Base-by-base conservation (phyloP, 1,140 invertebrate genomes). In the Danaus melanippus region DNA sequence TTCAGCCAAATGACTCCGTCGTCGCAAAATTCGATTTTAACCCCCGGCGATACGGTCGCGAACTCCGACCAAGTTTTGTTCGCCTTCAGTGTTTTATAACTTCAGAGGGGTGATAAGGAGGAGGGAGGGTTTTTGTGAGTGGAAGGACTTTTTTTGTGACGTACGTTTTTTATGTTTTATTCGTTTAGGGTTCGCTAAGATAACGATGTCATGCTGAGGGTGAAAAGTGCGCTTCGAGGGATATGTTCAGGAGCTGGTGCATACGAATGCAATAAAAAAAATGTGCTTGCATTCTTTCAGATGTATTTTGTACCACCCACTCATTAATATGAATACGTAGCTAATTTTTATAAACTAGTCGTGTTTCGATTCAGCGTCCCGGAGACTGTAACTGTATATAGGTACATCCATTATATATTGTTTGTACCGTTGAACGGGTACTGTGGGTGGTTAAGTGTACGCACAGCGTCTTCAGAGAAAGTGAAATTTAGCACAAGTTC, bases 401-500 rank as follows among this genome's bases (percentile, higher is more conserved):
- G n/a, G n/a, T n/a, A 32, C 21, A 32, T 32, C 4, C 21, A 8
- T 32, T 32, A 32, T 32, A 32, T 32, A 32, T 32, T 32, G 21
- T 32, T 32, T 32, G 21, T 32, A 67, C 9, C 50, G 51, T 63
- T 64, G 66, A 47, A 67, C 60, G 70, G 71, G 69, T 52, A 57
- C 51, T 53, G 76, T 76, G 79, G 80, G 80, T 70, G 79, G 76
- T 61, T 83, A 77, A 76, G 71, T 81, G 71, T 78, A 86, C 83
- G 79, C 80, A 84, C 74, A 83, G 63, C 79, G 74, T 86, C 84
- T 84, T 84, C 73, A 76, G 75, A 80, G 84, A 86, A 86, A 86
- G 84, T 84, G 84, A 86, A 86, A 86, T 84, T 86, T 86, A 80
- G 84, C 79, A 74, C 83, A 84, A 86, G 76, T 84, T 84, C 76